Percentiles rank a stretch among this genome's conserved stretches.
Evolutionary conservation across 2,888 invertebrate genomes (phyloP).

Genomic region (Iphiclides podalirius): DNA sequence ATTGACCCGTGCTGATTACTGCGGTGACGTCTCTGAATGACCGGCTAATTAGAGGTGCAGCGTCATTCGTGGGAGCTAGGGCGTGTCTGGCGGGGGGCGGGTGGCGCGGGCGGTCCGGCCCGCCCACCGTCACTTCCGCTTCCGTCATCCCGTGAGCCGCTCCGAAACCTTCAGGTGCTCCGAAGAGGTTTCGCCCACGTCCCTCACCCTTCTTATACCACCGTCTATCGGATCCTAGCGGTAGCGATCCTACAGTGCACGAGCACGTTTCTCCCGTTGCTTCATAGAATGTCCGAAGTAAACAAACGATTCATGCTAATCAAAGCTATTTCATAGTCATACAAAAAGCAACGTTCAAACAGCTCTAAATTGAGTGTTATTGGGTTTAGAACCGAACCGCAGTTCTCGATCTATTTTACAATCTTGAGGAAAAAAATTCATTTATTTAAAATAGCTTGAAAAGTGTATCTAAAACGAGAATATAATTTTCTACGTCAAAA

Average conservation of each 20-base stretch:
- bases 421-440: no score
- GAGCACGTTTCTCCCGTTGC: background rate
- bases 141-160: slow-evolving; percentile 55
- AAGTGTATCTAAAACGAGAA: no score
- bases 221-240: background rate
- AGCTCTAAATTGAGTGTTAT: no score
- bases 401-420: no score
- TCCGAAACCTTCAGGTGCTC: slow-evolving; percentile 26
- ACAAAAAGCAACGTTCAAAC: no score
- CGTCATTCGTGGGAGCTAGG: slow-evolving; percentile 56
- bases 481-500: no score
- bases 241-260: no score
- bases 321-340: no score
- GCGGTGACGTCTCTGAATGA: slow-evolving; percentile 26
- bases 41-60: slow-evolving; percentile 65
- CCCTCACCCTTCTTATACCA: background rate
- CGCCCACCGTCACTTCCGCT: slow-evolving; percentile 77
- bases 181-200: background rate
- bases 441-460: no score
- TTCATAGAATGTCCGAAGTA: no score
- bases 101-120: slow-evolving; percentile 67
- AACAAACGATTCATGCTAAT: no score
- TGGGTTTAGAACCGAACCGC: no score
- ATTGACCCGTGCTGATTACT: background rate
- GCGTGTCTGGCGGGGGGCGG: slow-evolving; percentile 73